Evolutionary conservation across 2,113 vertebrate genomes (phyloP), one percentile per base, ranked within the genome.

Genomic region (Mormyrus lacerda): DNA sequence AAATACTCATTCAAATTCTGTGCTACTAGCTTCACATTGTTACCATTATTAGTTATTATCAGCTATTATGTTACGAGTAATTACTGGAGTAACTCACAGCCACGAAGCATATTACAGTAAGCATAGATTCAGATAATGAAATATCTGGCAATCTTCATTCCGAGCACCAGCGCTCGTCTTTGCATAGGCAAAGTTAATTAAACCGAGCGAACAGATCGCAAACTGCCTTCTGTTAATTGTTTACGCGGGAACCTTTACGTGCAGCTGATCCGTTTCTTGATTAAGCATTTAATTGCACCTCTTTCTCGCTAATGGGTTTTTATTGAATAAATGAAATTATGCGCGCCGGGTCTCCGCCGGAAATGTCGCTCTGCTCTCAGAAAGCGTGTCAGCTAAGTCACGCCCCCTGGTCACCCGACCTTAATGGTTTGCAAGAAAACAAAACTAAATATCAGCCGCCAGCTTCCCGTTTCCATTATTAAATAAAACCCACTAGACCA

Each of bases 201-300:
- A 50, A 48, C 45, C 9, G 9, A 24, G 48, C 27, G 27, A 35
- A 51, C n/a, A 13, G 47, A 51, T 51, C 44, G 7, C 45, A 76
- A 51, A 50, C n/a, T 50, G 84, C 84, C 48, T n/a, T 35, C 84
- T 86, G 47, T 51, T 86, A 51, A 51, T 86, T 86, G 84, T 86
- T 86, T 51, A 47, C 21, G n/a, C 44, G 11, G 84, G 8, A 31
- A 50, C 45, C 47, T 21, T 27, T 3, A 3, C 83, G 45, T 27
- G n/a, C 45, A 27, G 45, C 24, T 11, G 44, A 51, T 51, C 45
- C 9, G 84, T 86, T 86, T 86, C 45, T 35, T 86, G 45, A 86
- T 86, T 86, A 86, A 51, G 44, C 44, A 48, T 86, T 86, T 86
- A 86, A 86, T 86, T 86, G 84, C 47, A 50, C 84, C n/a, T 48